Conservation (phyloP, 2,113 vertebrate genomes). For the Caretta caretta region DNA sequence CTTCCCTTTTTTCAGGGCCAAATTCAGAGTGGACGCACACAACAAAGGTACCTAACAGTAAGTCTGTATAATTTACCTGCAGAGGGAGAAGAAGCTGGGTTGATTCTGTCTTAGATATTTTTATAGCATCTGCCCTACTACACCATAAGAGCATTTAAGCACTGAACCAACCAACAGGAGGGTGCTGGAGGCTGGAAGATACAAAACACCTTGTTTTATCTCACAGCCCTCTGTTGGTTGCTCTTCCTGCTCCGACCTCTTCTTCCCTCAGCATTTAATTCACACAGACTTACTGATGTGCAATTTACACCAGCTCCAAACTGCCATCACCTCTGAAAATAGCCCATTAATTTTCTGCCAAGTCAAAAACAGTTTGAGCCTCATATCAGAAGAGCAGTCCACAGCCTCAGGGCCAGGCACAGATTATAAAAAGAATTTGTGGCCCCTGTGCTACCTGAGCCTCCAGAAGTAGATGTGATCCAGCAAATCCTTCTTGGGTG, state of each 20-base stretch:
- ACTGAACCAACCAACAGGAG: background rate
- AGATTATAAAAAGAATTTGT: background rate
- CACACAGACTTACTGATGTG: background rate
- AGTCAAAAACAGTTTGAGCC: background rate
- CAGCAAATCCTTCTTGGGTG: background rate
- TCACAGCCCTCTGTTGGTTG: background rate
- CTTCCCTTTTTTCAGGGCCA: background rate
- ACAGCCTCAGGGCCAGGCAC: background rate
- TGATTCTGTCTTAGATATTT: background rate
- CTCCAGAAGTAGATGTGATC: background rate
- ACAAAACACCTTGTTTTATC: background rate
- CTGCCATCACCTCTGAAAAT: background rate
- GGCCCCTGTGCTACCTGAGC: background rate
- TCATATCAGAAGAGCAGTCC: background rate
- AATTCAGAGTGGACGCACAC: background rate
- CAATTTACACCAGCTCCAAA: background rate
- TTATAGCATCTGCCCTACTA: background rate
- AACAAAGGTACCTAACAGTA: background rate
- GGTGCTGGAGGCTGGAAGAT: background rate
- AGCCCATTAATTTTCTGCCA: background rate
- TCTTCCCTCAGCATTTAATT: background rate
- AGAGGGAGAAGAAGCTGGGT: background rate
- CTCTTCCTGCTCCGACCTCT: background rate
- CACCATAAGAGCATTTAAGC: background rate
- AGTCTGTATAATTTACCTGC: background rate